These are phyloP conservation scores for Cassiopea andromeda DNA, from an alignment of 30 jellyfish, hydroid and myxozoan species.

Conservation along the genomic window DNA sequence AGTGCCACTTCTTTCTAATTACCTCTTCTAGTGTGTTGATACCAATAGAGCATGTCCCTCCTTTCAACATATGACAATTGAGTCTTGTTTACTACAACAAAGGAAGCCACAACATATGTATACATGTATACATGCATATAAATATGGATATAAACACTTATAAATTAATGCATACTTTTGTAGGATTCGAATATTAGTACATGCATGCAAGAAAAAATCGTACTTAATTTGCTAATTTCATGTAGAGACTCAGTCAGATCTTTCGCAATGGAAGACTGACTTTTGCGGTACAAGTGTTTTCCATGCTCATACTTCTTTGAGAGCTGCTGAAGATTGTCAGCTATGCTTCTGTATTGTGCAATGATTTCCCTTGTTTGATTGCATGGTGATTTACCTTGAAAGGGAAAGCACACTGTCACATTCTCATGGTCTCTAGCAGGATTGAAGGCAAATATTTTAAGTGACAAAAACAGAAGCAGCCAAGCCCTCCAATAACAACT, in stretches of 20 bases:
- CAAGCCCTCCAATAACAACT: no score
- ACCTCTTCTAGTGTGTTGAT: background rate
- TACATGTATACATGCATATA: no score
- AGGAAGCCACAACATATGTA: no score
- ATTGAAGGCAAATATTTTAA: no score
- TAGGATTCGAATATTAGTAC: no score
- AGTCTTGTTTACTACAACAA: background rate
- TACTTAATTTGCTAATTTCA: conserved; percentile 1
- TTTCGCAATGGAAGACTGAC: background rate
- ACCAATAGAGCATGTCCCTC: background rate
- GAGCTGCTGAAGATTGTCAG: background rate
- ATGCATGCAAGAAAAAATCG: background rate
- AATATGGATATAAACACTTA: no score
- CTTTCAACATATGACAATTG: background rate
- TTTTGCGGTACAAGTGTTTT: background rate
- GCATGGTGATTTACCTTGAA: background rate
- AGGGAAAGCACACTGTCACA: background rate
- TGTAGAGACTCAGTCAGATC: background rate
- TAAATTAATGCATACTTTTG: no score
- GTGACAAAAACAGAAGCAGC: no score
- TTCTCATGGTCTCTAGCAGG: no score
- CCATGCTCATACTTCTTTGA: background rate
- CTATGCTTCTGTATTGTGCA: background rate
- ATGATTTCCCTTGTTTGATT: conserved; percentile 8
- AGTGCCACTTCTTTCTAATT: no score